Evolutionary conservation across 2,888 invertebrate species (phyloP).

Genomic region (Cistogaster globosa): DNA sequence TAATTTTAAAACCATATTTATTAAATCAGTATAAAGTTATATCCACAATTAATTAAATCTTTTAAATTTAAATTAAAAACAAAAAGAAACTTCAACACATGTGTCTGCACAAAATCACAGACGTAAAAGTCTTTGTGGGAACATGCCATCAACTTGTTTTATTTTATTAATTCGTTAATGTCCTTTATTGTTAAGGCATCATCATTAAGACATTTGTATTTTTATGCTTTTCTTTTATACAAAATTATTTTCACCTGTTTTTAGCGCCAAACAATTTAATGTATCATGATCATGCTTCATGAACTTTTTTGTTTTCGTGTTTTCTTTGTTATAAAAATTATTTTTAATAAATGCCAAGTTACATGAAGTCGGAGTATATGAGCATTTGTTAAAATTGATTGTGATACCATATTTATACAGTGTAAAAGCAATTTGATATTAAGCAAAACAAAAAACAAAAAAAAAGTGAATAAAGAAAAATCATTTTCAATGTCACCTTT

Average conservation of each 20-base stretch:
- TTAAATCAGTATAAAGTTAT: too few relatives aligned
- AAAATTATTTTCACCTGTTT: slow-evolving; percentile 27
- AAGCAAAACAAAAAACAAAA: background rate
- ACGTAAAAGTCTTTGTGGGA: background rate
- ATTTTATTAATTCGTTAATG: background rate
- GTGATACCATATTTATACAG: slow-evolving; percentile 7
- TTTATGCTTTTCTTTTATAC: slow-evolving; percentile 5
- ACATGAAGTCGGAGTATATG: background rate
- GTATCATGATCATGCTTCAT: slow-evolving; percentile 56
- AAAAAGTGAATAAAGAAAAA: slow-evolving; percentile 15
- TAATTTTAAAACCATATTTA: too few relatives aligned
- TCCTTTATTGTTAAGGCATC: slow-evolving; percentile 47
- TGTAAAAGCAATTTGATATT: slow-evolving; percentile 16
- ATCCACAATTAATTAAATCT: too few relatives aligned
- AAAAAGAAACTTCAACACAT: background rate
- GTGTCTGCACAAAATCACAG: background rate
- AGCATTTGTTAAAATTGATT: background rate
- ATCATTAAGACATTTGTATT: background rate
- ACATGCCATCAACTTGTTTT: too few relatives aligned
- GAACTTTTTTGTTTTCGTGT: slow-evolving; percentile 35
- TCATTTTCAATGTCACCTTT: slow-evolving; percentile 69
- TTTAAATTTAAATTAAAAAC: background rate
- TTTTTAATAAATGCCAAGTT: slow-evolving; percentile 48
- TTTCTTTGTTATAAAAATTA: background rate
- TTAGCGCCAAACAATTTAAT: background rate